Evolutionary conservation across 2,888 invertebrate genomes (phyloP).

Genomic region (Chrysopilus asiliformis): DNA sequence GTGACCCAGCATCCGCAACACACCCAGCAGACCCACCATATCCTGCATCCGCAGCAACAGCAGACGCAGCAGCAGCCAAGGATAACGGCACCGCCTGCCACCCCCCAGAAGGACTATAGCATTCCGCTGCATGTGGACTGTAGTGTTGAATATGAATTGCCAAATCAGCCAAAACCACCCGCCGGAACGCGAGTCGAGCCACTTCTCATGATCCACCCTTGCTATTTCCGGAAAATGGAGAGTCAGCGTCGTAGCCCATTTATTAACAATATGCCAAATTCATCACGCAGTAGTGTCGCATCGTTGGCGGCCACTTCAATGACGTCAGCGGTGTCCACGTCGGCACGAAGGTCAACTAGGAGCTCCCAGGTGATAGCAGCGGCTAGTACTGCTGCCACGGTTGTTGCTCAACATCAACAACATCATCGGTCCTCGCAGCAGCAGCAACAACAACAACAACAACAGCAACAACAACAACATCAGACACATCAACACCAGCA

Average conservation of each 20-base stretch:
- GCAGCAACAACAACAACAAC: conserved; percentile 14
- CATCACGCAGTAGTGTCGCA: conserved; percentile 36
- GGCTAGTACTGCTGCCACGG: conserved; percentile 18
- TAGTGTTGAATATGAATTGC: conserved; percentile 83
- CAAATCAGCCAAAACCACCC: conserved; percentile 78
- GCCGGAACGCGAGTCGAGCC: conserved; percentile 72
- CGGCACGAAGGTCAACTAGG: conserved; percentile 13
- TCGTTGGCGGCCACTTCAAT: conserved; percentile 18
- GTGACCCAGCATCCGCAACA: conserved; percentile 22
- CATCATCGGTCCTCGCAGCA: conserved; percentile 21
- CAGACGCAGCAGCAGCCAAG: conserved; percentile 13
- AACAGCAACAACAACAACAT: conserved; percentile 20
- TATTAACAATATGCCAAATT: conserved; percentile 66
- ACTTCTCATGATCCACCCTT: conserved; percentile 79
- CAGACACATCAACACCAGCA: conserved; percentile 27
- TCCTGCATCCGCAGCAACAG: conserved; percentile 18
- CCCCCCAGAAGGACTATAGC: conserved; percentile 63
- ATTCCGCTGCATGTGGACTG: conserved; percentile 81
- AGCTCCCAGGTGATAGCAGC: conserved; percentile 19
- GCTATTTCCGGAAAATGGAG: conserved; percentile 77
- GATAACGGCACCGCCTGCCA: conserved; percentile 28
- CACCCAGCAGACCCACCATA: conserved; percentile 17
- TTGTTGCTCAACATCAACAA: conserved; percentile 18
- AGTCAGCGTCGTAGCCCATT: conserved; percentile 69
- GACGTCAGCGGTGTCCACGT: conserved; percentile 19